A percentile compares a stretch with the other conserved stretches of the same genome.
Evolutionary conservation across 2,888 invertebrate genomes (phyloP).

Genomic region (Rutpela maculata): DNA sequence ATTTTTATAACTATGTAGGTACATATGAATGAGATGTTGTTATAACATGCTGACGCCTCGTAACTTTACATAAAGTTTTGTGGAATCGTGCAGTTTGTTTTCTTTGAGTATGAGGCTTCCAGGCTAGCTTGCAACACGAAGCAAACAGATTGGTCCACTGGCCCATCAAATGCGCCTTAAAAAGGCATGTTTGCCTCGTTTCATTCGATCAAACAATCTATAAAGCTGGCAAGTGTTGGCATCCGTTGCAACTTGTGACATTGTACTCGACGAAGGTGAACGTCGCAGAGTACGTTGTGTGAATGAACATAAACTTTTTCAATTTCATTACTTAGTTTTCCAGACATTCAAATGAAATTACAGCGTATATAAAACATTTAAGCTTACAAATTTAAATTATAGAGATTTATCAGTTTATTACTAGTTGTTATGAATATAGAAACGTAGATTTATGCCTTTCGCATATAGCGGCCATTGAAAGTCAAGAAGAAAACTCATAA

Average conservation of each 20-base stretch:
- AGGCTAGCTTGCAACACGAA: conserved; percentile 5
- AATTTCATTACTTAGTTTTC: conserved; percentile 11
- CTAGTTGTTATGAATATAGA: too few relatives aligned
- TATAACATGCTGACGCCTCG: conserved; percentile 6
- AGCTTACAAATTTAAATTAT: not conserved
- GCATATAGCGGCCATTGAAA: too few relatives aligned
- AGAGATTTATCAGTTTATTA: not conserved
- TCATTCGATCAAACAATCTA: conserved; percentile 37
- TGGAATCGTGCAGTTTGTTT: conserved; percentile 4
- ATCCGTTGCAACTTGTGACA: conserved; percentile 21
- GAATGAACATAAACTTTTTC: conserved; percentile 10
- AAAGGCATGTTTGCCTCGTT: conserved; percentile 26
- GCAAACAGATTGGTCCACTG: conserved; percentile 16
- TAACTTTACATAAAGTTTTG: conserved; percentile 9
- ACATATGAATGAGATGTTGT: conserved; percentile 20
- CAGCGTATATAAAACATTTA: not conserved
- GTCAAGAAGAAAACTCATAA: too few relatives aligned
- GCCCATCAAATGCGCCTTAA: conserved; percentile 28
- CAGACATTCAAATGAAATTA: not conserved
- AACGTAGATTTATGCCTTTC: too few relatives aligned
- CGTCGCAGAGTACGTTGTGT: not conserved
- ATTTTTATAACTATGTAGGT: conserved; percentile 16
- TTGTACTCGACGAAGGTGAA: conserved; percentile 8
- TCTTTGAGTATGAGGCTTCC: not conserved
- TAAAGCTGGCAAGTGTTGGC: conserved; percentile 35